Evolutionary conservation across 1,140 invertebrate genomes (phyloP).

Genomic region (Oedothorax gibbosus): DNA sequence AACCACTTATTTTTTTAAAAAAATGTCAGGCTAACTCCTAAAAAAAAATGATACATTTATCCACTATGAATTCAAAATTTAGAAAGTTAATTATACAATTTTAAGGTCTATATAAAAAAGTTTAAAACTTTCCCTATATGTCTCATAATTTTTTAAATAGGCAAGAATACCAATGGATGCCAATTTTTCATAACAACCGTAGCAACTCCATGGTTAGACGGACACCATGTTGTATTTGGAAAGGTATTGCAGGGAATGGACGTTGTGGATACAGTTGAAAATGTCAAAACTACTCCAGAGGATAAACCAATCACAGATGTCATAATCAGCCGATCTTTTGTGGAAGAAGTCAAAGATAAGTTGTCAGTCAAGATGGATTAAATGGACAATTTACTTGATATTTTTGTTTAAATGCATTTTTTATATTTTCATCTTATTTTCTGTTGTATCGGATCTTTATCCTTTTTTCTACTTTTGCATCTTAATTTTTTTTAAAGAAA

Average conservation of each 20-base stretch:
- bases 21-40: no score
- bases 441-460: no score
- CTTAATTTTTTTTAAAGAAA: neutral
- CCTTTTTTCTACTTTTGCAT: no score
- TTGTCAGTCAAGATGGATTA: slow-evolving; percentile 48
- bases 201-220: slow-evolving; percentile 91
- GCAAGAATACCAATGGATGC: slow-evolving; percentile 73
- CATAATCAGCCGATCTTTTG: slow-evolving; percentile 42
- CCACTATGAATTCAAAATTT: no score
- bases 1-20: no score
- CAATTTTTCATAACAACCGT: slow-evolving; percentile 96
- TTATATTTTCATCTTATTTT: neutral
- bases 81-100: no score
- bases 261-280: slow-evolving; percentile 85
- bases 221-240: slow-evolving; percentile 93
- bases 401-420: neutral
- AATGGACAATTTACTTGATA: neutral
- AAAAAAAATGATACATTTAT: no score
- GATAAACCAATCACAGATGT: slow-evolving; percentile 54
- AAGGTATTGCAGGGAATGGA: slow-evolving; percentile 86
- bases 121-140: no score
- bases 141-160: slow-evolving; percentile 12
- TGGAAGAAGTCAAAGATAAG: slow-evolving; percentile 38
- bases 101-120: no score
- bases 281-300: slow-evolving; percentile 49